Evolutionary conservation across 2,113 vertebrate genomes (phyloP).

Genomic region (Xiphorhynchus elegans): DNA sequence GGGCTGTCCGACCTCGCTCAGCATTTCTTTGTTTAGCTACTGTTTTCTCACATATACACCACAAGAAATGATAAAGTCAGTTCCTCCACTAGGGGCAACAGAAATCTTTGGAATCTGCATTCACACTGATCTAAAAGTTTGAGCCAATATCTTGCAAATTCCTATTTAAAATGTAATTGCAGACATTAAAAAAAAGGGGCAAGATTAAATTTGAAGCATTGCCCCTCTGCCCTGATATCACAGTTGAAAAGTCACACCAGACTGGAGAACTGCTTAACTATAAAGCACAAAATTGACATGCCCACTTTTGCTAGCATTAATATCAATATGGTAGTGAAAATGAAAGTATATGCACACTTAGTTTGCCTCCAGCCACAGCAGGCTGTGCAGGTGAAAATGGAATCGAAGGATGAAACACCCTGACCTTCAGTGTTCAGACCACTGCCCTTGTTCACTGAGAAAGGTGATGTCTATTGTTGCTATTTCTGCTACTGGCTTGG

Average conservation of each 20-base stretch:
- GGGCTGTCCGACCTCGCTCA: background rate
- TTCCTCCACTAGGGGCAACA: background rate
- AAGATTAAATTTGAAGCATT: background rate
- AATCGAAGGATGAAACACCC: background rate
- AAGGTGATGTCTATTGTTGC: background rate
- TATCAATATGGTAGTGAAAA: background rate
- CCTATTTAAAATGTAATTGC: background rate
- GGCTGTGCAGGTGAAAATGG: background rate
- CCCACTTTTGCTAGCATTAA: background rate
- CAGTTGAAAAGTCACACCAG: background rate
- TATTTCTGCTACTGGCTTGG: background rate
- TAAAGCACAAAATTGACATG: background rate
- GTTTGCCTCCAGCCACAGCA: background rate
- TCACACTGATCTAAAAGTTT: accelerated
- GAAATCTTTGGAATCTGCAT: background rate
- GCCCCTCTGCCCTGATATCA: background rate
- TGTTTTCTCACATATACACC: background rate
- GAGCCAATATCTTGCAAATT: background rate
- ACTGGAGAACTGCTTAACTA: background rate
- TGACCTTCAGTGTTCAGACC: background rate
- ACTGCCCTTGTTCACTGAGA: background rate
- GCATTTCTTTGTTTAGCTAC: background rate
- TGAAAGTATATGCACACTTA: background rate
- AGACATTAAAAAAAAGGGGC: background rate
- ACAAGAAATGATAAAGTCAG: background rate